A percentile compares a stretch with the other conserved stretches of the same genome.
Conservation (phyloP, 2,113 vertebrate genomes). For the Oreochromis aureus region DNA sequence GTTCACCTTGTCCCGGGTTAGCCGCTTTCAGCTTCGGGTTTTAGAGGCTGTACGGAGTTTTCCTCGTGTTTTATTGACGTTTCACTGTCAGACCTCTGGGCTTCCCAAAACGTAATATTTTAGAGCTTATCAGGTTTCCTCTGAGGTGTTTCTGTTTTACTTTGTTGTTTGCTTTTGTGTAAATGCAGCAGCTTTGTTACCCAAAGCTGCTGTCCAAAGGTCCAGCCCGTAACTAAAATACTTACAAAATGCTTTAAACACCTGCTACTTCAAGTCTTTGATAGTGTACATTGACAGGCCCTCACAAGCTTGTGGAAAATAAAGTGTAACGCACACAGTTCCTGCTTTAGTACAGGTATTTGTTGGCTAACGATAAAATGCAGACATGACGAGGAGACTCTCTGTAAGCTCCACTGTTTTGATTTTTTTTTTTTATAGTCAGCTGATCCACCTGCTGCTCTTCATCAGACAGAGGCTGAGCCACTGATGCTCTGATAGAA, state of each 20-base stretch:
- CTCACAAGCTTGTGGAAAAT: not conserved
- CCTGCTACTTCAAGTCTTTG: not conserved
- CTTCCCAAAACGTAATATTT: not conserved
- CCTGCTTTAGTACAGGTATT: not conserved
- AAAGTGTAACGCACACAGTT: not conserved
- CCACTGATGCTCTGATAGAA: constrained; percentile 15
- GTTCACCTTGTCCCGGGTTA: not conserved
- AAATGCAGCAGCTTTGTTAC: not conserved
- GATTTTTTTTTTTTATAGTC: not conserved
- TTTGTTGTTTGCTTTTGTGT: not conserved
- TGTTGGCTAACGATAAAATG: not conserved
- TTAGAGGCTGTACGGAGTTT: not conserved
- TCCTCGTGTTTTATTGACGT: not conserved
- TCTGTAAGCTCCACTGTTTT: not conserved
- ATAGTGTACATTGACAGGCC: not conserved
- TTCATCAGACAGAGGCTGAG: not conserved
- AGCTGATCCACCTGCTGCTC: not conserved
- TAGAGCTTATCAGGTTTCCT: not conserved
- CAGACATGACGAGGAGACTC: not conserved
- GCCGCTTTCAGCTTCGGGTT: not conserved
- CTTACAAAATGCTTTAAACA: not conserved
- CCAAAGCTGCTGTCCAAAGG: not conserved
- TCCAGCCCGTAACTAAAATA: not conserved
- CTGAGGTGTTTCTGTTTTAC: not conserved
- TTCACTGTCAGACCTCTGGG: not conserved